Conservation (phyloP, 92 coral and sea anemone species). For the Galaxea fascicularis region DNA sequence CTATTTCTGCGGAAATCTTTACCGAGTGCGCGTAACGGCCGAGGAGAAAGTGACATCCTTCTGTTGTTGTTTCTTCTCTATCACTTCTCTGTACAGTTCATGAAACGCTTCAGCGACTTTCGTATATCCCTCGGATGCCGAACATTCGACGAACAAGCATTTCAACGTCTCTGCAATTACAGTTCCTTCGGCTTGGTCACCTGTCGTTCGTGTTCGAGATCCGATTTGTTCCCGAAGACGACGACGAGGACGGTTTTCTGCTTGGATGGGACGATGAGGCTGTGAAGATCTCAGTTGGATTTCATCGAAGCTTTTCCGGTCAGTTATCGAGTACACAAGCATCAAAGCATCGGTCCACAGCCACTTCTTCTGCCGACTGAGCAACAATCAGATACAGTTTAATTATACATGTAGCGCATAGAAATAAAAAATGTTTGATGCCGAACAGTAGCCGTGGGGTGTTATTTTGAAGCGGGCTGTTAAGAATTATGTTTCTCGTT, state of each 20-base stretch:
- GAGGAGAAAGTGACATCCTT: slow-evolving; percentile 76
- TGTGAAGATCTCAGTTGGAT: slow-evolving; percentile 53
- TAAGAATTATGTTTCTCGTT: too few species aligned
- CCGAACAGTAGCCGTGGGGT: too few species aligned
- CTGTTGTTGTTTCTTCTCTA: slow-evolving; percentile 71
- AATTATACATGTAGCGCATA: not conserved
- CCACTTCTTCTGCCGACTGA: not conserved
- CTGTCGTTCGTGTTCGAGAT: slow-evolving; percentile 76
- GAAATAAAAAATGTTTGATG: too few species aligned
- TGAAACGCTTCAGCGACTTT: slow-evolving; percentile 70
- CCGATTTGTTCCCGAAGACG: slow-evolving; percentile 82
- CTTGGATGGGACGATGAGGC: slow-evolving; percentile 55
- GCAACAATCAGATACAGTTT: too few species aligned
- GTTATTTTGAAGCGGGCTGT: too few species aligned
- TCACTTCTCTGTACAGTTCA: slow-evolving; percentile 77
- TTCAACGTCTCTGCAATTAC: slow-evolving; percentile 67
- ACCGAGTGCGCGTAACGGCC: slow-evolving; percentile 81
- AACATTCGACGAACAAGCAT: slow-evolving; percentile 77
- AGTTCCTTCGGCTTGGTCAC: slow-evolving; percentile 71
- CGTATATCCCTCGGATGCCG: slow-evolving; percentile 77
- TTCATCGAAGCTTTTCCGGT: slow-evolving; percentile 71
- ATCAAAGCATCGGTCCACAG: slow-evolving; percentile 87
- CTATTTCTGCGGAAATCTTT: slow-evolving; percentile 84
- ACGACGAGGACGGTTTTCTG: slow-evolving; percentile 72
- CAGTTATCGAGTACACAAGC: slow-evolving; percentile 81